These are phyloP conservation scores for Drosophila pallidifrons DNA, from an alignment of 1,140 invertebrate genomes.

Conservation along the genomic window DNA sequence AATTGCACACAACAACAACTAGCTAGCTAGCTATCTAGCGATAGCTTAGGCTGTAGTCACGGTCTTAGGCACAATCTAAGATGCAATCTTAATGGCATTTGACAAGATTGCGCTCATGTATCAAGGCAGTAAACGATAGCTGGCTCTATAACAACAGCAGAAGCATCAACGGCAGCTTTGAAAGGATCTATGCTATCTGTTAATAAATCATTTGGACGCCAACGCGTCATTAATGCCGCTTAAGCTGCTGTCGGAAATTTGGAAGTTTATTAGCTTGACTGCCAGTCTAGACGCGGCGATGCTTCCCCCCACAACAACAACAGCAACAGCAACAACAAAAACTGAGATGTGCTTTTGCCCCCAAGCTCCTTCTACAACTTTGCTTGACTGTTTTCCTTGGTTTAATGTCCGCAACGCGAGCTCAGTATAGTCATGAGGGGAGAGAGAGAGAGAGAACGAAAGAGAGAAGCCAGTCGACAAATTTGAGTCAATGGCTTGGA, in stretches of 20 bases:
- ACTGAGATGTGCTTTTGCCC: not conserved
- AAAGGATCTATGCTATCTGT: slow-evolving; percentile 32
- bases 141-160: not conserved
- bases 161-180: too few species aligned
- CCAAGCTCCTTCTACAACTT: too few species aligned
- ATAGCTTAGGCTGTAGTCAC: not conserved
- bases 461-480: slow-evolving; percentile 39
- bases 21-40: too few species aligned
- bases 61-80: slow-evolving; percentile 7
- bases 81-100: slow-evolving; percentile 35
- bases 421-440: slow-evolving; percentile 23
- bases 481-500: slow-evolving; percentile 59
- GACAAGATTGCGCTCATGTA: slow-evolving; percentile 10
- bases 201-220: slow-evolving; percentile 63
- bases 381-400: not conserved
- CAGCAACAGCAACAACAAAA: not conserved
- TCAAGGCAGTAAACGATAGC: not conserved
- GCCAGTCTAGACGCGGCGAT: slow-evolving; percentile 44
- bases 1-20: not conserved
- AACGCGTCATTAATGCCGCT: slow-evolving; percentile 62
- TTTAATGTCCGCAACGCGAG: slow-evolving; percentile 41
- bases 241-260: slow-evolving; percentile 62
- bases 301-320: not conserved
- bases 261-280: slow-evolving; percentile 62
- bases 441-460: not conserved